Conservation (phyloP, 64 coral and sea anemone genomes). For the Hydrozoanthus tunicans region DNA sequence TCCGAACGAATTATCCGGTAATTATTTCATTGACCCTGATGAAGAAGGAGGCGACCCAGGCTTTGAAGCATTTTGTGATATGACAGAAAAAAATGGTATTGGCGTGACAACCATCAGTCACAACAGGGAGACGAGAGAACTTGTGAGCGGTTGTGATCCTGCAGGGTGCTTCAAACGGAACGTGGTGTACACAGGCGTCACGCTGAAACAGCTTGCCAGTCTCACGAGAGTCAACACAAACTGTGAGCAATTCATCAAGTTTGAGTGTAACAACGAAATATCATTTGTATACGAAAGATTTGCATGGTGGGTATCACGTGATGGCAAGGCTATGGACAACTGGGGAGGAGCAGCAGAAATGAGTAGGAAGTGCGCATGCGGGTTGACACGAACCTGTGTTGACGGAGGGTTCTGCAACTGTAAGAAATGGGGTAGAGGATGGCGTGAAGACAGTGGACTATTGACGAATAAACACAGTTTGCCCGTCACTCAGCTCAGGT, state of each 20-base stretch:
- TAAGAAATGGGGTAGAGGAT: background rate
- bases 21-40: background rate
- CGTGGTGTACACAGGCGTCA: conserved; percentile 1
- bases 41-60: background rate
- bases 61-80: background rate
- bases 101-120: conserved; percentile 9
- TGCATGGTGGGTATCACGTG: conserved; percentile 2
- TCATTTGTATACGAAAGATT: background rate
- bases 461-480: conserved; percentile 16
- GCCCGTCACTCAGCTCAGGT: background rate
- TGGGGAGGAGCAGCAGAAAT: conserved; percentile 11
- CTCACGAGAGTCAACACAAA: background rate
- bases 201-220: background rate
- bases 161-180: background rate
- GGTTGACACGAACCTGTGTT: conserved; percentile 7
- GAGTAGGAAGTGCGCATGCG: conserved; percentile 8
- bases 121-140: background rate
- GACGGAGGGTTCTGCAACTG: background rate
- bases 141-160: background rate
- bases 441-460: conserved; percentile 23
- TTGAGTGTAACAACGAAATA: background rate
- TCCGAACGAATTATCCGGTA: background rate
- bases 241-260: conserved; percentile 46
- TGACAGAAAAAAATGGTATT: background rate
- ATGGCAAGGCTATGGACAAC: background rate